Base-by-base conservation (phyloP, 2,113 vertebrate genomes). In the Malurus melanocephalus region DNA sequence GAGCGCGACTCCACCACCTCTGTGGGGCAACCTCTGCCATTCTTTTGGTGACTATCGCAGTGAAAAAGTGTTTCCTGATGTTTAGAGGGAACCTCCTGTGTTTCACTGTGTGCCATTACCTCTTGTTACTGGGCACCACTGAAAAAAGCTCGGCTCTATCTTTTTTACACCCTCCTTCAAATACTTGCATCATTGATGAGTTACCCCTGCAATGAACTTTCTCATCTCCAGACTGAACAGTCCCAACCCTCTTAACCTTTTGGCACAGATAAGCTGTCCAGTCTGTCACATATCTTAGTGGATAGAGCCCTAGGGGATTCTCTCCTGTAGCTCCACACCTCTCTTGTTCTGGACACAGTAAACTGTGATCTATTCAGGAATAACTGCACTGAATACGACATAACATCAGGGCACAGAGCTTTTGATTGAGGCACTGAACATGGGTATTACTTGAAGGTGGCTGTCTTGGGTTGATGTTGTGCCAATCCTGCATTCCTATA, bases 201-300 rank as follows among this genome's bases (percentile, higher is more conserved):
- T n/a, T 46, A 46, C 16, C 6, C 22, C 8, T 28, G 38, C 38
- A 9, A 38, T 10, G 5, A 53, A 11, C 20, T 16, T 74, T 59
- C 28, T 48, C 27, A 65, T 21, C 32, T 46, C 28, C 46, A 60
- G 16, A 16, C n/a, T 66, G 40, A 67, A 17, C 11, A 60, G 20
- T 18, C 28, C 20, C 40, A 67, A 2, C 9, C 26, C 59, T 23
- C 46, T 26, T 6, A 33, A 40, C 1, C 9, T 74, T 48, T 40
- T 4, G 1, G 10, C 11, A 10, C 0, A 60, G 20, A 8, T 48
- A 20, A 46, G 24, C 15, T 22, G 33, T 33, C 53, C 16, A 30
- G 16, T 8, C 46, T 80, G 27, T 46, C 46, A 8, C 7, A 30
- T 2, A 8, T 45, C 45, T 33, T 21, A 67, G 16, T 6, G 46